Conservation (phyloP, 2,888 invertebrate genomes). For the Diaperis boleti region DNA sequence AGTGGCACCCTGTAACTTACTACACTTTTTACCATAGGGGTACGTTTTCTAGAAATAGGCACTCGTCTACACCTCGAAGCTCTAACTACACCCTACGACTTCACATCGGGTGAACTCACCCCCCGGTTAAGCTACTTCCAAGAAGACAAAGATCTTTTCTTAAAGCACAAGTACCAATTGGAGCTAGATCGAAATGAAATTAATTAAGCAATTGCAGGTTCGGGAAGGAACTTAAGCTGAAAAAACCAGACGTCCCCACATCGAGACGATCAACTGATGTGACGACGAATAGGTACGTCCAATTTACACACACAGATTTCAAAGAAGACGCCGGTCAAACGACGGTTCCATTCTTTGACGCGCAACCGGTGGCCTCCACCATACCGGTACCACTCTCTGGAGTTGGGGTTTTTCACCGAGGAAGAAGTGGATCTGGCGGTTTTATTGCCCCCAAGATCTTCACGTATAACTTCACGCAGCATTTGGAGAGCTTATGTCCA, state of each 20-base stretch:
- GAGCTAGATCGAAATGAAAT: no score
- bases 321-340: conserved; percentile 84
- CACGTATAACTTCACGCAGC: conserved; percentile 79
- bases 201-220: no score
- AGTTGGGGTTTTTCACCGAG: conserved; percentile 84
- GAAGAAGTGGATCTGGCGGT: conserved; percentile 77
- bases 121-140: background rate
- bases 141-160: background rate
- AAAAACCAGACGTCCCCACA: conserved; percentile 76
- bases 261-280: conserved; percentile 63
- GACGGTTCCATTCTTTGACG: conserved; percentile 85
- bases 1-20: no score
- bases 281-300: conserved; percentile 67
- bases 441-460: conserved; percentile 81
- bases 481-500: no score
- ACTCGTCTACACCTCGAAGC: conserved; percentile 88
- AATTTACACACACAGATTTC: conserved; percentile 73
- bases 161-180: background rate
- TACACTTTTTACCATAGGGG: no score
- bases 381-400: conserved; percentile 79
- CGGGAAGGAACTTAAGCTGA: conserved; percentile 67
- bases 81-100: conserved; percentile 82
- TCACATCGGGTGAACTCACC: conserved; percentile 76
- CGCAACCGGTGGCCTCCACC: conserved; percentile 77
- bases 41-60: conserved; percentile 82